Base-by-base conservation (phyloP, 2,797 vertebrate species). In the Odontamblyopus rebecca region DNA sequence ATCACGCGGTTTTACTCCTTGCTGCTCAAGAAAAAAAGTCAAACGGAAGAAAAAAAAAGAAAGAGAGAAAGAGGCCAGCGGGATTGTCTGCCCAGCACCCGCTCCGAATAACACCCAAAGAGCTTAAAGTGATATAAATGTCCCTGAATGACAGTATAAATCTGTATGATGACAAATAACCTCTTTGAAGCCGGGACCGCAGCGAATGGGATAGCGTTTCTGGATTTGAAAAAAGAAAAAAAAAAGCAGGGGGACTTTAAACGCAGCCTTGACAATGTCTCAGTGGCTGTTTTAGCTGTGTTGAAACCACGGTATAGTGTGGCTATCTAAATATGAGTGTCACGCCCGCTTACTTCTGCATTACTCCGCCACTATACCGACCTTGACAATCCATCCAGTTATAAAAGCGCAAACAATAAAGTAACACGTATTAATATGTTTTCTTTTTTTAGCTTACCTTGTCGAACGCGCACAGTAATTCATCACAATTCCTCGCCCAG, bases 401-500 rank as follows among this genome's bases (percentile, higher is more conserved):
- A 56, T 71, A 82, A 86, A 75, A 27, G 61, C 12, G 59, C 74
- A 78, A 86, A 85, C 84, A 89, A 90, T 88, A 86, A 87, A 86
- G 84, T 82, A 79, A 78, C 57, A 77, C 81, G 90, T 90, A 92
- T 92, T 87, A 89, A 89, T 83, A 83, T 83, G 61, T 79, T 60
- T 78, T 29, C 88, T 83, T 81, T 85, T 94, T 73, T 82, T 93
- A 71, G 80, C 93, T 92, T 85, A 92, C 94, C 92, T 89, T 87
- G 93, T 94, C 92, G 93, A 92, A 93, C 89, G 78, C 85, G 88
- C 89, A 90, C 92, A 89, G 91, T 90, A 92, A 97, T 98, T 95
- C 93, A 97, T 98, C 96, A 96, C 95, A 94, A 96, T 97, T 95
- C 95, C 90, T 92, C 86, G 89, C 91, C 92, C 92, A 89, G 90